Evolutionary conservation across 1,140 invertebrate species (phyloP), one percentile per base, ranked within the genome.

Genomic region (Zelostemma sp.): DNA sequence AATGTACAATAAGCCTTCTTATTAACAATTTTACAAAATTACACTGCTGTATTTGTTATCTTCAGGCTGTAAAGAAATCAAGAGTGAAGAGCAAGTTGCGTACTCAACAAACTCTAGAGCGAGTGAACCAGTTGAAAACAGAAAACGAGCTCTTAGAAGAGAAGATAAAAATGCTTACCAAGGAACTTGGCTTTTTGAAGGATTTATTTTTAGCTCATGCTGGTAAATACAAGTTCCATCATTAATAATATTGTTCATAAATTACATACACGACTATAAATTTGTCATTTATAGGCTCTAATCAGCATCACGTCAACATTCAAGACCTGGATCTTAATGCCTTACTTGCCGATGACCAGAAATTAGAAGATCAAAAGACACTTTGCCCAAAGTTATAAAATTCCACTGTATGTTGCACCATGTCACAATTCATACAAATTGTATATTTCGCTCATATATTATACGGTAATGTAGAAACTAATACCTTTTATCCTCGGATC

Each of bases 141-240:
- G 95, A 97, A 80, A 97, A 97, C 84, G 91, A 94, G 81, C 87
- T 91, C 59, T 82, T 97, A 14, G 91, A 95, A 81, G 92, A 94
- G 72, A 95, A 95, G 85, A 93, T 97, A 2, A 93, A 95, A 78
- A 90, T 92, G 66, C 85, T 97, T 5, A 91, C 91, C 16, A 93
- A 95, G 80, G 94, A 97, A 81, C 83, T 97, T 1, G 90, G 90
- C 41, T 94, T 97, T 74, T 84, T 97, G 0, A 96, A 95, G 82
- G 92, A 95, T 76, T 85, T 97, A n/a, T 95, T 96, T 72, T 80
- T 94, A 43, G 91, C 92, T 15, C 92, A 93, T 85, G 91, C 92
- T 58, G 90, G 92, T 81, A 89, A 88, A 15, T 21, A 43, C 14
- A 41, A 5, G 12, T 41, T n/a, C 15, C 3, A 41, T 41, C 9